Evolutionary conservation across 1,140 invertebrate genomes (phyloP).

Genomic region (Nilaparvata lugens): DNA sequence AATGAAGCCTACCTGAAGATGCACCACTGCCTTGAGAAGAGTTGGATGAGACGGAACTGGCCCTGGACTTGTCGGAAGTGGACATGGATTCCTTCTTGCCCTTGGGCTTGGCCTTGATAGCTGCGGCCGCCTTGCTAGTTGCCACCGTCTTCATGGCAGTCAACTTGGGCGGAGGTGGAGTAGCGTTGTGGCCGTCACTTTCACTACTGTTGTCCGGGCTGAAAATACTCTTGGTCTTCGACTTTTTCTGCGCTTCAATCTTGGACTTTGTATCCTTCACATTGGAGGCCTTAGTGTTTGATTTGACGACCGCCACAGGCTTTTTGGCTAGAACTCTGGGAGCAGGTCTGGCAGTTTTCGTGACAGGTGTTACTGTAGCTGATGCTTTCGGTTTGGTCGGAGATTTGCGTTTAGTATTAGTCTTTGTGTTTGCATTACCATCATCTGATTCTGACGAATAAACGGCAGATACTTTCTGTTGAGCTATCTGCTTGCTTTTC

Average conservation of each 20-base stretch:
- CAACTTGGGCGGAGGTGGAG: conserved; percentile 32
- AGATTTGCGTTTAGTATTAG: conserved; percentile 36
- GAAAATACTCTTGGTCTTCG: conserved; percentile 72
- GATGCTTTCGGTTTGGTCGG: conserved; percentile 45
- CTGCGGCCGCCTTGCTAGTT: conserved; percentile 25
- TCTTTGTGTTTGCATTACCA: conserved; percentile 22
- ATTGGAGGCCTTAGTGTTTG: conserved; percentile 4
- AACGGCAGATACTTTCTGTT: conserved; percentile 22
- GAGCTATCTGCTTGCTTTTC: conserved; percentile 32
- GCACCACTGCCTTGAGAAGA: conserved; percentile 32
- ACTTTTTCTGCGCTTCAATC: conserved; percentile 39
- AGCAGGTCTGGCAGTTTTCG: conserved; percentile 21
- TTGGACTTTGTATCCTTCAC: conserved; percentile 24
- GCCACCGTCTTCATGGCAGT: conserved; percentile 38
- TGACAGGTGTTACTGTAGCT: conserved; percentile 36
- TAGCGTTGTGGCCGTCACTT: conserved; percentile 43
- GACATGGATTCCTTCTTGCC: conserved; percentile 26
- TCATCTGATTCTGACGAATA: conserved; percentile 32
- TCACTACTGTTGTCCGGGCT: conserved; percentile 72
- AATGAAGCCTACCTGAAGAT: conserved; percentile 18
- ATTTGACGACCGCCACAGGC: conserved; percentile 9
- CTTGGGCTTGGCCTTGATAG: conserved; percentile 28
- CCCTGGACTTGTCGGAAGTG: conserved; percentile 33
- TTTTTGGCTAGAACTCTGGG: conserved; percentile 19
- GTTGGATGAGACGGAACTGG: conserved; percentile 38